Percentiles rank a stretch among this genome's conserved stretches.
phyloP scores from a whole-genome alignment of 1,140 invertebrate species.

The Druon quercuslanigerum region DNA sequence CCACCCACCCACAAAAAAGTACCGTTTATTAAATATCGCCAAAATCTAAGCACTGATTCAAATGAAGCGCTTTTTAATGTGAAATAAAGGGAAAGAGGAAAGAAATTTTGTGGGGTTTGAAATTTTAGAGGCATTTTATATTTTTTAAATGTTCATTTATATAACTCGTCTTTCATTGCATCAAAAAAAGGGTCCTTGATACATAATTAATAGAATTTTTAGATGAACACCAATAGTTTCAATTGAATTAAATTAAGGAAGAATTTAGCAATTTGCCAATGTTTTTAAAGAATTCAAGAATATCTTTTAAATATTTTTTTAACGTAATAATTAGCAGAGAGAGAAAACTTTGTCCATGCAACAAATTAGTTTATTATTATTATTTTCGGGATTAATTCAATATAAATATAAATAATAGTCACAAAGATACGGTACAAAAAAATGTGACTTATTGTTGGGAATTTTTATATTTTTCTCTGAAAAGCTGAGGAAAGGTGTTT shows the following conservation, averaged over 20 bases:
- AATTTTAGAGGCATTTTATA: too few relatives aligned
- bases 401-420: not conserved
- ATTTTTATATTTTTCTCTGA: too few relatives aligned
- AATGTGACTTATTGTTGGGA: too few relatives aligned
- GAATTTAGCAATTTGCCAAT: not conserved
- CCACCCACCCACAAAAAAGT: not conserved
- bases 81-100: too few relatives aligned
- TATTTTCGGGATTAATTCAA: not conserved
- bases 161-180: too few relatives aligned
- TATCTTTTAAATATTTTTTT: slow-evolving; percentile 4
- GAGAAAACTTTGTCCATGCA: not conserved
- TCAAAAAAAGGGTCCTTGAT: too few relatives aligned
- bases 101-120: too few relatives aligned
- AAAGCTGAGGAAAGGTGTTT: too few relatives aligned
- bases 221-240: not conserved
- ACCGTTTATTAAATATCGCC: not conserved
- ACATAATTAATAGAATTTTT: too few relatives aligned
- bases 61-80: too few relatives aligned
- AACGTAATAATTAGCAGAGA: not conserved
- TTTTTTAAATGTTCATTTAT: too few relatives aligned
- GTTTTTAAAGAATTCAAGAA: not conserved
- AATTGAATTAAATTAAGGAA: not conserved
- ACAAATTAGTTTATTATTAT: not conserved
- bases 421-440: not conserved
- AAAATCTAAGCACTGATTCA: not conserved